Conservation (phyloP, 2,888 invertebrate genomes). For the Perdita meconis region DNA sequence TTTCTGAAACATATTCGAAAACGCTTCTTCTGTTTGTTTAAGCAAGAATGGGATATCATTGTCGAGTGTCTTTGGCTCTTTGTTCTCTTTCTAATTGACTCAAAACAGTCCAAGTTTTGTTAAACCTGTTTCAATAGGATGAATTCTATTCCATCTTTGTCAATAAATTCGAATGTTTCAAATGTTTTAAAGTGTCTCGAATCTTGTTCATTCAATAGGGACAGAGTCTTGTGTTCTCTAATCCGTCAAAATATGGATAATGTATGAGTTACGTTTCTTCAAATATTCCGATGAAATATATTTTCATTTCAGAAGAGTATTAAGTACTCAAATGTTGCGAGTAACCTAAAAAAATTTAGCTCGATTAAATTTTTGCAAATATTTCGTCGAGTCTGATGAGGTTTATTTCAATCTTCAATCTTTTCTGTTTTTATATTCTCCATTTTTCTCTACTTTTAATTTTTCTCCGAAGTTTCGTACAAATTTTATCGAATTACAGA, state of each 20-base stretch:
- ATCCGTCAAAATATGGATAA: constrained; percentile 67
- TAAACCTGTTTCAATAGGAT: background rate
- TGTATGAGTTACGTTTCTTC: constrained; percentile 39
- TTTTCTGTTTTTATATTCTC: no score
- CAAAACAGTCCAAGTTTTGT: constrained; percentile 12
- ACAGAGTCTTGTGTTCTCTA: constrained; percentile 72
- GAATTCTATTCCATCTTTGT: no score
- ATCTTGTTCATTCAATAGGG: constrained; percentile 80
- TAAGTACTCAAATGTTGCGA: background rate
- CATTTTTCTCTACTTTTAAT: no score
- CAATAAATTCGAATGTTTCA: constrained; percentile 29
- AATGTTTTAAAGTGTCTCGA: constrained; percentile 71
- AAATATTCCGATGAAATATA: constrained; percentile 13
- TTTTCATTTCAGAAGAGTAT: no score
- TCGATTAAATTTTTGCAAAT: no score
- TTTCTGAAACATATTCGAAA: constrained; percentile 40
- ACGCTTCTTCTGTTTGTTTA: constrained; percentile 66
- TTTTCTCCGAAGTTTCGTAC: no score
- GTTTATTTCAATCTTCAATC: no score
- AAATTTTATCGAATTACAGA: no score
- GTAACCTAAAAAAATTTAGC: background rate
- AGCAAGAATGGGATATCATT: constrained; percentile 72
- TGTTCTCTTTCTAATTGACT: constrained; percentile 58
- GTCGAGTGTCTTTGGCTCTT: constrained; percentile 65
- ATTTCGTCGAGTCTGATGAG: no score